These are phyloP conservation scores for Drusus annulatus DNA, from an alignment of 1,140 invertebrate species.

Conservation along the genomic window DNA sequence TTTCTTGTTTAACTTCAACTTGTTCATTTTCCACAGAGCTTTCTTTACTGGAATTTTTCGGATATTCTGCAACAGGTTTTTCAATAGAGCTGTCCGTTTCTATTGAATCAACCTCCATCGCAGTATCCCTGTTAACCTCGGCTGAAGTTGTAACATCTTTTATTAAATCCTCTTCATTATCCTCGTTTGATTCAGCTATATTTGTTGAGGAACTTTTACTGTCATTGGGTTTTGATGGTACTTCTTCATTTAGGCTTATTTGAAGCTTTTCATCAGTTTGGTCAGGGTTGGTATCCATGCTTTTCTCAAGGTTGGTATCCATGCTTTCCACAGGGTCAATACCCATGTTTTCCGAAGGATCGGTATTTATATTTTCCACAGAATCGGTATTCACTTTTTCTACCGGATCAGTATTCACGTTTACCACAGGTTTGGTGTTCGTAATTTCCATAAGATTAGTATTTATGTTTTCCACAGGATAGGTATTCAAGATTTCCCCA, in stretches of 20 bases:
- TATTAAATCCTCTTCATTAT: background rate
- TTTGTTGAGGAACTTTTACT: background rate
- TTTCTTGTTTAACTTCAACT: background rate
- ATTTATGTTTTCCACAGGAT: background rate
- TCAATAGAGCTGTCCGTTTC: background rate
- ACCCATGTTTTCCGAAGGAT: too few relatives aligned
- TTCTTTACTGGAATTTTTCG: background rate
- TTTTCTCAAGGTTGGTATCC: too few relatives aligned
- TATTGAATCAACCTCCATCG: background rate
- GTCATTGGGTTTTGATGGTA: background rate
- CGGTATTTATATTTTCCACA: too few relatives aligned
- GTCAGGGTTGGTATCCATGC: too few relatives aligned
- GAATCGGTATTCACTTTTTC: too few relatives aligned
- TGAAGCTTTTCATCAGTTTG: too few relatives aligned
- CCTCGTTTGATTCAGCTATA: background rate
- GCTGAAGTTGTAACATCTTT: background rate
- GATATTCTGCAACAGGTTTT: background rate
- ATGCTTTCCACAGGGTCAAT: too few relatives aligned
- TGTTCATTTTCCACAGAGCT: background rate
- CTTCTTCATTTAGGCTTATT: background rate
- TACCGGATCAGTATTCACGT: too few relatives aligned
- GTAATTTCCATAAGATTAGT: background rate
- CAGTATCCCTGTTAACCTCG: background rate
- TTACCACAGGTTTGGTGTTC: too few relatives aligned
- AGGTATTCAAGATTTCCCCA: background rate